A percentile compares a stretch with the other conserved stretches of the same genome.
These are phyloP conservation scores for Trididemnum clinides DNA, from an alignment of 23 tunicate species.

Conservation along the genomic window DNA sequence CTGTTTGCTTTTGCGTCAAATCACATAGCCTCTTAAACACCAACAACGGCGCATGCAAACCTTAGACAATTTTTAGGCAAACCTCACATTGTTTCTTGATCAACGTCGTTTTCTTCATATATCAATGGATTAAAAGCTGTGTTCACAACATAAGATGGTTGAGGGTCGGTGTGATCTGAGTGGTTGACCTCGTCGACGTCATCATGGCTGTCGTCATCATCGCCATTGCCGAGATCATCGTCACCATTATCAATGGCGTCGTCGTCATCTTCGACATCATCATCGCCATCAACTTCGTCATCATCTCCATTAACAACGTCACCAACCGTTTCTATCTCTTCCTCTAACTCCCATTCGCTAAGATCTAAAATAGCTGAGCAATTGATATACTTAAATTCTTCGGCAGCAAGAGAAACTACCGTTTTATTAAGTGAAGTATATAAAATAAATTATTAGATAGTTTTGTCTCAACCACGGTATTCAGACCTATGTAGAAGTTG, in stretches of 20 bases:
- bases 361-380: conserved; percentile 21
- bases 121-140: background rate
- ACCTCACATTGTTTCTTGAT: conserved; percentile 85
- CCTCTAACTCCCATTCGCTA: conserved; percentile 66
- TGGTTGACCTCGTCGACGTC: too few relatives aligned
- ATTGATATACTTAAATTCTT: too few relatives aligned
- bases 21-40: too few relatives aligned
- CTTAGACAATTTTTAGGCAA: too few relatives aligned
- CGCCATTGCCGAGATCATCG: background rate
- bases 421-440: too few relatives aligned
- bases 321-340: conserved; percentile 46
- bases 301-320: conserved; percentile 22
- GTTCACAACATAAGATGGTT: background rate
- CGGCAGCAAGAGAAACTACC: too few relatives aligned
- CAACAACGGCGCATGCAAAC: too few relatives aligned
- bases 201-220: background rate
- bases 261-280: conserved; percentile 2
- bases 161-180: too few relatives aligned
- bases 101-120: conserved; percentile 77
- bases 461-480: too few relatives aligned
- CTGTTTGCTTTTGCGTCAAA: too few relatives aligned
- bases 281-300: background rate
- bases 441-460: background rate
- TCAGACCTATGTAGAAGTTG: too few relatives aligned
- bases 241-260: background rate